phyloP scores from a whole-genome alignment of 1,140 invertebrate genomes.

The Ips typographus region DNA sequence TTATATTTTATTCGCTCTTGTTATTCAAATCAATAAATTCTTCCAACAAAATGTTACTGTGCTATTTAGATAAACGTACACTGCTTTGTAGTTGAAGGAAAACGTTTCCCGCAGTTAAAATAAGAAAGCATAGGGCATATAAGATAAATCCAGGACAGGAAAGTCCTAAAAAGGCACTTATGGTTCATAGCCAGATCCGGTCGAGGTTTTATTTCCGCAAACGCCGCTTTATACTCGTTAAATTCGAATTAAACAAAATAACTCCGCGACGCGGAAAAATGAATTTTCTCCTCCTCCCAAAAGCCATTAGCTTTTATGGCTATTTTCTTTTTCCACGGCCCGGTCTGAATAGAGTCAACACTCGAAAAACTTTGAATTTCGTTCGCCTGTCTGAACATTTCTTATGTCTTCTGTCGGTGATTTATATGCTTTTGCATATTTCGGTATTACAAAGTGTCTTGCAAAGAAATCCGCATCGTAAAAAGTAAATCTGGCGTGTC shows the following conservation, averaged over 20 bases:
- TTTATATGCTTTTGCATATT: constrained; percentile 5
- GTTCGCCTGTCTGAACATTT: constrained; percentile 1
- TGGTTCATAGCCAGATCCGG: too few species aligned
- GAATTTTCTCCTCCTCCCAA: constrained; percentile 9
- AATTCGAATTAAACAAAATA: constrained; percentile 25
- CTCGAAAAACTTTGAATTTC: constrained; percentile 4
- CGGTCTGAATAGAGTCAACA: not conserved
- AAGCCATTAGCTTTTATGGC: constrained; percentile 20
- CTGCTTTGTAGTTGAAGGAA: too few species aligned
- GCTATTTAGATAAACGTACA: too few species aligned
- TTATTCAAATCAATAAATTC: too few species aligned
- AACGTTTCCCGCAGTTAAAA: too few species aligned
- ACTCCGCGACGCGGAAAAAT: constrained; percentile 9
- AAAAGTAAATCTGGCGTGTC: constrained; percentile 2
- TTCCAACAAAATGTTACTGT: too few species aligned
- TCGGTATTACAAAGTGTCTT: constrained; percentile 5
- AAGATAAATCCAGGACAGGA: too few species aligned
- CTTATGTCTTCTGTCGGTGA: not conserved
- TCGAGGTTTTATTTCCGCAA: constrained; percentile 4
- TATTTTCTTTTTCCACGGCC: constrained; percentile 6
- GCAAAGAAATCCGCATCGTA: constrained; percentile 4
- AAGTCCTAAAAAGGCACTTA: too few species aligned
- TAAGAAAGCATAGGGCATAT: too few species aligned
- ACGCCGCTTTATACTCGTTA: constrained; percentile 18
- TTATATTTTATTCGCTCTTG: too few species aligned